Evolutionary conservation across 2,113 vertebrate species (phyloP).

Genomic region (Percopsis transmontana): DNA sequence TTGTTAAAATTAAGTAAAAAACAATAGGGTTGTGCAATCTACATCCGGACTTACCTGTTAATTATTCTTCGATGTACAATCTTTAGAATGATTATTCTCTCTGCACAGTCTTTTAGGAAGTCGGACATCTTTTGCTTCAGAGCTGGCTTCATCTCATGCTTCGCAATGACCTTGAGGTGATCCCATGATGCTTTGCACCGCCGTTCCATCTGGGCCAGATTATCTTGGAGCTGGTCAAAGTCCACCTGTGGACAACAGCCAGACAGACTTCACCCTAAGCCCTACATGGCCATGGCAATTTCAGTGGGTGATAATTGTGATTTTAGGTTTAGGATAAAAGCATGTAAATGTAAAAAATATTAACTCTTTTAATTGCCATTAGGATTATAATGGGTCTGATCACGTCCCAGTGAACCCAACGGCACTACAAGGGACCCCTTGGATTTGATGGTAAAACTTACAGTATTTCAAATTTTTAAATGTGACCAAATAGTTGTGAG

Average conservation of each 20-base stretch:
- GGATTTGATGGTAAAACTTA: no score
- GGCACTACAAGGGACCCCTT: no score
- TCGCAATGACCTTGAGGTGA: constrained; percentile 96
- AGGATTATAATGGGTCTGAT: no score
- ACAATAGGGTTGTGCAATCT: not conserved
- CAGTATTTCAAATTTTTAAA: not conserved
- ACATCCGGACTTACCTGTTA: constrained; percentile 82
- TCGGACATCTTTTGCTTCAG: constrained; percentile 96
- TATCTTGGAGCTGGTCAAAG: constrained; percentile 97
- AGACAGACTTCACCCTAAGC: constrained; percentile 9
- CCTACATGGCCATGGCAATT: not conserved
- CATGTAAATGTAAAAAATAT: no score
- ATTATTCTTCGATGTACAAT: constrained; percentile 95
- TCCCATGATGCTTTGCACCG: constrained; percentile 98
- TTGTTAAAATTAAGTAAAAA: not conserved
- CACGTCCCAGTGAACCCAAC: no score
- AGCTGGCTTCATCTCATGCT: constrained; percentile 93
- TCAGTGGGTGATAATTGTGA: not conserved
- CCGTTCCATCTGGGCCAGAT: constrained; percentile 93
- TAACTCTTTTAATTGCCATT: no score
- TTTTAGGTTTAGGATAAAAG: no score
- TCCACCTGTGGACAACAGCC: constrained; percentile 83
- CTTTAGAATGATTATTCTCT: constrained; percentile 96
- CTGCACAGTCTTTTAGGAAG: constrained; percentile 96
- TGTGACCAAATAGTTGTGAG: not conserved